Conservation (phyloP, 2,888 invertebrate genomes). For the Ophion obscuratus region DNA sequence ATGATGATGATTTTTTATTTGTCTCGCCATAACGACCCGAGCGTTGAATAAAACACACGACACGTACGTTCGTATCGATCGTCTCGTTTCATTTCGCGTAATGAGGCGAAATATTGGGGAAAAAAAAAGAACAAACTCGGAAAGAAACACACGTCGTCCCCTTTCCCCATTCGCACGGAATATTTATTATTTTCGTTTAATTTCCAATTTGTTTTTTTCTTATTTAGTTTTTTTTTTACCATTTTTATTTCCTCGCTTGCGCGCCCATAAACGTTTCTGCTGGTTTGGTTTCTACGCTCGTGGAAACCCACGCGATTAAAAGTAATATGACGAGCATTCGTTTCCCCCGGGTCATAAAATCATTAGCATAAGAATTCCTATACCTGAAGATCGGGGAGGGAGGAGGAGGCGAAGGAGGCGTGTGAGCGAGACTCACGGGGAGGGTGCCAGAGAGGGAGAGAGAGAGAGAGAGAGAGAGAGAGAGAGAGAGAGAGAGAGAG, state of each 20-base stretch:
- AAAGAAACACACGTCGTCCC: background rate
- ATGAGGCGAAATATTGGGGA: slow-evolving; percentile 27
- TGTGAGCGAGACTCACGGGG: slow-evolving; percentile 5
- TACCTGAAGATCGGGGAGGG: slow-evolving; percentile 77
- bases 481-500: slow-evolving; percentile 14
- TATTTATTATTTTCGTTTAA: slow-evolving; percentile 1
- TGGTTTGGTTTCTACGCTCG: slow-evolving; percentile 64
- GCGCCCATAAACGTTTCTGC: slow-evolving; percentile 19
- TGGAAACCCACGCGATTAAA: slow-evolving; percentile 83
- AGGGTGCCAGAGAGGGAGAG: slow-evolving; percentile 35
- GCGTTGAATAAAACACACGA: background rate
- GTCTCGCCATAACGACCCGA: background rate
- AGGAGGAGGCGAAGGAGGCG: slow-evolving; percentile 66
- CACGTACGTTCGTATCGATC: background rate
- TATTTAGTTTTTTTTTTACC: background rate
- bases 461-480: slow-evolving; percentile 19
- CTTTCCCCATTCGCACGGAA: background rate
- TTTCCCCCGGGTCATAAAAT: slow-evolving; percentile 83
- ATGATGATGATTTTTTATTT: background rate
- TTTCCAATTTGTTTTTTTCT: background rate
- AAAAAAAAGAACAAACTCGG: background rate
- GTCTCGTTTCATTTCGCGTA: slow-evolving; percentile 11
- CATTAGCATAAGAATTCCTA: slow-evolving; percentile 84
- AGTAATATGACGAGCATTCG: slow-evolving; percentile 84
- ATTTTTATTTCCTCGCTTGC: slow-evolving; percentile 8